phyloP scores from a whole-genome alignment of 2,797 vertebrate genomes.

The Manis javanica region DNA sequence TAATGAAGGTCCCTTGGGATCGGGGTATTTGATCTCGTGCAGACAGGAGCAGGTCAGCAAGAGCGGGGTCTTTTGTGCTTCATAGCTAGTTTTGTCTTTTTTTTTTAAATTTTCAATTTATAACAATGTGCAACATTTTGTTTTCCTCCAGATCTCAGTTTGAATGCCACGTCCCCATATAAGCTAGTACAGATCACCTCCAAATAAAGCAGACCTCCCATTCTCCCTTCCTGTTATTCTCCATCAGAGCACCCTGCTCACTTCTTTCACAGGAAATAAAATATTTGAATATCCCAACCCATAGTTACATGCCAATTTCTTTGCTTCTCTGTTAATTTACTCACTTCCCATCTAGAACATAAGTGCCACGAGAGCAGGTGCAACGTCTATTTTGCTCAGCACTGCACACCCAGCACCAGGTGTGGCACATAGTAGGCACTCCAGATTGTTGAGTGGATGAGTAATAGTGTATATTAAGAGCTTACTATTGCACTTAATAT shows the following conservation, averaged over 20 bases:
- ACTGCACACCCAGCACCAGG: not conserved
- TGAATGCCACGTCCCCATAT: not conserved
- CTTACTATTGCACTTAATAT: not conserved
- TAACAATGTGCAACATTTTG: not conserved
- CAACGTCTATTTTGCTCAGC: not conserved
- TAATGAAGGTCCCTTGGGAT: not conserved
- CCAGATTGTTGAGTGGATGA: fast-evolving
- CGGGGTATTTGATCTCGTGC: not conserved
- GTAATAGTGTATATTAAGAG: too few species aligned
- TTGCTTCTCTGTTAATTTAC: not conserved
- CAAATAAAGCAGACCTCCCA: not conserved
- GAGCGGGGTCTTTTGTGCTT: not conserved
- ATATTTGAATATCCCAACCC: not conserved
- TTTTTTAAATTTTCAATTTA: slow-evolving; percentile 38
- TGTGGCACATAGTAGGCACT: not conserved
- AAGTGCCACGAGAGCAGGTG: not conserved
- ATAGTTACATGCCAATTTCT: not conserved
- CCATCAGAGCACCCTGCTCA: not conserved
- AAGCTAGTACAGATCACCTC: not conserved
- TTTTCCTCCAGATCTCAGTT: not conserved
- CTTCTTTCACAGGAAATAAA: not conserved
- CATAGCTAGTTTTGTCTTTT: not conserved
- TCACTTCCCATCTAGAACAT: not conserved
- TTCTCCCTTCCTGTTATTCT: not conserved
- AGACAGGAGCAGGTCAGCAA: not conserved